Percentiles rank a stretch among this genome's conserved stretches.
phyloP scores from a whole-genome alignment of 1,140 invertebrate species.

The Vanessa atalanta region DNA sequence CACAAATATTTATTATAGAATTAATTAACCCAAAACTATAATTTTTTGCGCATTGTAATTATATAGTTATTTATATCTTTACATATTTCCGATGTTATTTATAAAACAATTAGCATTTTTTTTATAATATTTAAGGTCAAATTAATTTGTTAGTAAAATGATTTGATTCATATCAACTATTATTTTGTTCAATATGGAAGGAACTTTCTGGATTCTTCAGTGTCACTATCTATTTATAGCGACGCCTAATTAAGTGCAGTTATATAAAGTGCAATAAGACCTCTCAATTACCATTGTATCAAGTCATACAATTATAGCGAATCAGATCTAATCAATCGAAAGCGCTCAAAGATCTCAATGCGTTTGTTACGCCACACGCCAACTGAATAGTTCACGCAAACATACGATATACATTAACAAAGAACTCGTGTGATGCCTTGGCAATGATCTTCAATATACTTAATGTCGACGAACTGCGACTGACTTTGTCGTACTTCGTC shows the following conservation, averaged over 20 bases:
- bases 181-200: background rate
- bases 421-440: slow-evolving; percentile 47
- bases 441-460: slow-evolving; percentile 52
- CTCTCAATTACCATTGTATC: slow-evolving; percentile 24
- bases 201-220: slow-evolving; percentile 28
- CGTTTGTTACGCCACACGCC: slow-evolving; percentile 23
- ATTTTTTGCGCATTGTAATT: too few species aligned
- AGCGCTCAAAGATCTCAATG: slow-evolving; percentile 8
- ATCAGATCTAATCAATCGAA: slow-evolving; percentile 38
- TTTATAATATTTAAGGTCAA: too few species aligned
- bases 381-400: slow-evolving; percentile 36
- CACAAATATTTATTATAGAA: too few species aligned
- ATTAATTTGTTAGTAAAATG: too few species aligned
- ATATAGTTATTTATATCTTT: too few species aligned
- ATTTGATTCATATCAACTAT: background rate
- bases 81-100: too few species aligned
- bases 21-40: too few species aligned
- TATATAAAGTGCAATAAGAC: slow-evolving; percentile 29
- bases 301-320: slow-evolving; percentile 37
- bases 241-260: slow-evolving; percentile 35
- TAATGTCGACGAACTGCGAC: slow-evolving; percentile 18
- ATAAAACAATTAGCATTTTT: background rate
- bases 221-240: slow-evolving; percentile 37
- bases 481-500: too few species aligned
- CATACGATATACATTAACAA: slow-evolving; percentile 39